These are phyloP conservation scores for Prunella strophiata DNA, from an alignment of 2,797 vertebrate genomes.

Conservation along the genomic window DNA sequence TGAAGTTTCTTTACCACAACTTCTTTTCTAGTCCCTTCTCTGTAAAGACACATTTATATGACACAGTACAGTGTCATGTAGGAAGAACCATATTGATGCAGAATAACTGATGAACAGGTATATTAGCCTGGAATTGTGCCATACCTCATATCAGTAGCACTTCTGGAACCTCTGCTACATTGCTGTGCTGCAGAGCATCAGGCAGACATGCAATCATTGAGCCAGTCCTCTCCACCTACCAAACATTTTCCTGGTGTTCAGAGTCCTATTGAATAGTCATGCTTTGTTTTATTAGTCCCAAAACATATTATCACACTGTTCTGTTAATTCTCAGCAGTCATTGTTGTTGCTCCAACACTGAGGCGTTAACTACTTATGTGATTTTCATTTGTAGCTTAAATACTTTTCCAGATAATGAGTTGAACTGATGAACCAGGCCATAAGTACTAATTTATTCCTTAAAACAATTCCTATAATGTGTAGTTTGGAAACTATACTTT, in stretches of 20 bases:
- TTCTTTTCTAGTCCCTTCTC: not conserved
- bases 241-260: not conserved
- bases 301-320: not conserved
- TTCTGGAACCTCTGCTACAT: not conserved
- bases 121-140: not conserved
- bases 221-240: not conserved
- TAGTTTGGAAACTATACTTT: not conserved
- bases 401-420: not conserved
- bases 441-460: not conserved
- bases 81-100: not conserved
- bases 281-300: conserved; percentile 2
- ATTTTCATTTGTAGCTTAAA: not conserved
- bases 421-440: not conserved
- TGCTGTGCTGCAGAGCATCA: not conserved
- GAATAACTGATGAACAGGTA: not conserved
- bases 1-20: not conserved
- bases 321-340: not conserved
- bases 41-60: not conserved
- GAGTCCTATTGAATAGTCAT: not conserved
- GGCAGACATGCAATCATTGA: not conserved
- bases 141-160: not conserved
- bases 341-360: not conserved
- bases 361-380: not conserved
- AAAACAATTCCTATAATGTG: not conserved
- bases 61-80: not conserved